Evolutionary conservation across 2,888 invertebrate genomes (phyloP).

Genomic region (Microctonus aethiopoides): DNA sequence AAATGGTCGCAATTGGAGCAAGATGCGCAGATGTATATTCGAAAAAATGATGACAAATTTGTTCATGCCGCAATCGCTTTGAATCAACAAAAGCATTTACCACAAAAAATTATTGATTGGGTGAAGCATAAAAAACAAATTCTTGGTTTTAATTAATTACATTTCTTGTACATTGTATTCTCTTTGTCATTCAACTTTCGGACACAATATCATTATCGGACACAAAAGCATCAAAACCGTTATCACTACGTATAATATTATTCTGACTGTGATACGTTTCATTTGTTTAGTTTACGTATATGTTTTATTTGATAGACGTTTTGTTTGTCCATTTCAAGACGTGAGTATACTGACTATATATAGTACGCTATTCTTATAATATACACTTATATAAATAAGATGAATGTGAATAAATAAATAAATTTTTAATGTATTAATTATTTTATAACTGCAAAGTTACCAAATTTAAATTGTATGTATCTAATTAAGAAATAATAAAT

Average conservation of each 20-base stretch:
- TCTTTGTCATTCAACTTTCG: neutral
- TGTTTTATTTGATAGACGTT: no score
- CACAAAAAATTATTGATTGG: constrained; percentile 68
- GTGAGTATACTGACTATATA: no score
- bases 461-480: neutral
- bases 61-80: constrained; percentile 71
- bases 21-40: constrained; percentile 83
- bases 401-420: neutral
- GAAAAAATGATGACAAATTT: constrained; percentile 84
- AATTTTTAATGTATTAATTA: neutral
- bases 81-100: constrained; percentile 60
- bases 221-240: no score
- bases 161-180: no score
- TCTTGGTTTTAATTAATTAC: constrained; percentile 49
- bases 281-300: no score
- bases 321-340: neutral
- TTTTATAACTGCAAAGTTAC: neutral
- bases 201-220: no score
- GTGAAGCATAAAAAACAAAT: constrained; percentile 64
- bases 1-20: constrained; percentile 77
- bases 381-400: neutral
- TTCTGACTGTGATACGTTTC: constrained; percentile 23
- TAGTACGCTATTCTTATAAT: no score
- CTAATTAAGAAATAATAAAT: neutral
- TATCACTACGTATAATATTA: no score